phyloP scores from a whole-genome alignment of 2,113 vertebrate species.

The Scartelaos histophorus region DNA sequence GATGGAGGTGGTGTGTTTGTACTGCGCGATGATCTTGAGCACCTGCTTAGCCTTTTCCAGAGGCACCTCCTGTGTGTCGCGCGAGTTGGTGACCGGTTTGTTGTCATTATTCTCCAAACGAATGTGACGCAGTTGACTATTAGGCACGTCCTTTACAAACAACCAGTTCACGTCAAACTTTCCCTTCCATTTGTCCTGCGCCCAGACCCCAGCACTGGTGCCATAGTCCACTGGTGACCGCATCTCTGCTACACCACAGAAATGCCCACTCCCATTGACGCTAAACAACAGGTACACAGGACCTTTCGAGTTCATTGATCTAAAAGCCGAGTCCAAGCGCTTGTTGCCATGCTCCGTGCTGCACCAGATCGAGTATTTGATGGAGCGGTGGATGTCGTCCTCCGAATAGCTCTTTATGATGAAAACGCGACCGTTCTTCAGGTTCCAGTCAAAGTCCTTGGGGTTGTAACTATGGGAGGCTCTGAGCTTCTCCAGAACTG shows the following conservation, averaged over 20 bases:
- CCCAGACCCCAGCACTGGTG: slow-evolving; percentile 97
- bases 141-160: slow-evolving; percentile 98
- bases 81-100: slow-evolving; percentile 98
- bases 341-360: slow-evolving; percentile 97
- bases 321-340: slow-evolving; percentile 92
- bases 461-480: slow-evolving; percentile 97
- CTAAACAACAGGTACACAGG: slow-evolving; percentile 96
- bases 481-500: slow-evolving; percentile 92
- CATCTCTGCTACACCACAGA: slow-evolving; percentile 98
- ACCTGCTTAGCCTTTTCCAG: slow-evolving; percentile 98
- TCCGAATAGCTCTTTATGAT: slow-evolving; percentile 98
- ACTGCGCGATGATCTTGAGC: slow-evolving; percentile 95
- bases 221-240: slow-evolving; percentile 98
- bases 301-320: slow-evolving; percentile 86
- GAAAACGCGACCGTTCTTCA: slow-evolving; percentile 93
- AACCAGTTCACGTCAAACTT: slow-evolving; percentile 99
- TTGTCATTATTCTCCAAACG: slow-evolving; percentile 99
- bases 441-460: slow-evolving; percentile 95
- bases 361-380: slow-evolving; percentile 99
- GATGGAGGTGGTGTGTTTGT: slow-evolving; percentile 98
- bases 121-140: slow-evolving; percentile 97
- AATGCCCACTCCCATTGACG: slow-evolving; percentile 97
- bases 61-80: slow-evolving; percentile 98
- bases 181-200: slow-evolving; percentile 99
- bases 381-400: slow-evolving; percentile 98